Evolutionary conservation across 1,140 invertebrate genomes (phyloP).

Genomic region (Ectropis grisescens): DNA sequence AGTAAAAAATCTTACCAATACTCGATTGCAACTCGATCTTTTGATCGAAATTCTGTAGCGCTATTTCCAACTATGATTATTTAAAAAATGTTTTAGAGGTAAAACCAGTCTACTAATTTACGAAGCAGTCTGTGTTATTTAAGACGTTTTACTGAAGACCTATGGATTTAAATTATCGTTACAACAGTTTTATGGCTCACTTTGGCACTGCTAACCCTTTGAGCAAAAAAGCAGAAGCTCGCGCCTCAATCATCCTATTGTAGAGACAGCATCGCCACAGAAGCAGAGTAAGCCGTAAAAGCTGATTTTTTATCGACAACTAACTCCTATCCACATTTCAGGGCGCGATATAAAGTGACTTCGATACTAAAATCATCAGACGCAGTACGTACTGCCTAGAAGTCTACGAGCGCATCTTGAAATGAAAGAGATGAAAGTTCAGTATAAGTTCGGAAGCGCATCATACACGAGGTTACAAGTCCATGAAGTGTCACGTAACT

Average conservation of each 20-base stretch:
- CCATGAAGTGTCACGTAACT: constrained; percentile 20
- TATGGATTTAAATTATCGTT: constrained; percentile 35
- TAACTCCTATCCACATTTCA: constrained; percentile 15
- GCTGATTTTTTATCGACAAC: constrained; percentile 33
- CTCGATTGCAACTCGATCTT: too few species aligned
- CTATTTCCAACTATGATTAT: constrained; percentile 36
- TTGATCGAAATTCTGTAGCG: constrained; percentile 36
- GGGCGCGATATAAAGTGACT: constrained; percentile 15
- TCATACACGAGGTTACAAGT: constrained; percentile 26
- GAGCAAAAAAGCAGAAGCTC: constrained; percentile 47
- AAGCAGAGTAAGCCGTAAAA: constrained; percentile 65
- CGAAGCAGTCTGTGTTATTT: constrained; percentile 60
- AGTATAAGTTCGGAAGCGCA: constrained; percentile 16
- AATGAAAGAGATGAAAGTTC: too few species aligned
- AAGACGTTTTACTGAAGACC: constrained; percentile 54
- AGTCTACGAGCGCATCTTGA: too few species aligned
- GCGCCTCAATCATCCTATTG: constrained; percentile 17
- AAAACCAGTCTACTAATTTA: constrained; percentile 63
- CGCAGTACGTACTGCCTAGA: too few species aligned
- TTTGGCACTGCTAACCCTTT: constrained; percentile 61
- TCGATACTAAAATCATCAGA: too few species aligned
- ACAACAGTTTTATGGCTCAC: constrained; percentile 60
- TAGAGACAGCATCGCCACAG: constrained; percentile 29
- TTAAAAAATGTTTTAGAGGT: constrained; percentile 52
- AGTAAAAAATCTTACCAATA: constrained; percentile 37